phyloP scores from a whole-genome alignment of 2,797 vertebrate genomes.

The Psittacula echo region DNA sequence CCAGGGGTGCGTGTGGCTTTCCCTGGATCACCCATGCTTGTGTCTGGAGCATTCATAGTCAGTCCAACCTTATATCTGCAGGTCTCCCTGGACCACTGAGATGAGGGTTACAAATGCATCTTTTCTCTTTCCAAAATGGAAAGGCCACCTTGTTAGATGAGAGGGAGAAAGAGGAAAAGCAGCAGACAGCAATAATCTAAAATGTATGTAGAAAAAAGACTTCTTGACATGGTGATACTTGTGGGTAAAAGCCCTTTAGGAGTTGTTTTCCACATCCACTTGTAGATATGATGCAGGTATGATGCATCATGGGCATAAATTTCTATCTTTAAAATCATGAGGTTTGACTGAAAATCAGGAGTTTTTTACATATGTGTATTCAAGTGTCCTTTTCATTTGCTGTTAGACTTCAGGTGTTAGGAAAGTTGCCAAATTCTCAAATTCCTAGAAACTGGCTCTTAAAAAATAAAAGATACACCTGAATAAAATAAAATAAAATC shows the following conservation, averaged over 20 bases:
- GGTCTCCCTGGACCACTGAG: background rate
- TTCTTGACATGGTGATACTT: background rate
- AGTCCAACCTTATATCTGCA: background rate
- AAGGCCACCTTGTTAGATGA: background rate
- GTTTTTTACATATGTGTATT: background rate
- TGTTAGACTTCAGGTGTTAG: background rate
- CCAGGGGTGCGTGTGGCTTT: background rate
- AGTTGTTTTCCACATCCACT: background rate
- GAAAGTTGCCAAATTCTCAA: background rate
- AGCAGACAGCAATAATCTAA: background rate
- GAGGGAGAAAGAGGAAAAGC: background rate
- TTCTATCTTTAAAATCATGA: background rate
- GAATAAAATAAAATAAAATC: background rate
- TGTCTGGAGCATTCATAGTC: background rate
- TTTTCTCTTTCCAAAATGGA: background rate
- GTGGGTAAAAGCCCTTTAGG: background rate
- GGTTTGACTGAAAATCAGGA: background rate
- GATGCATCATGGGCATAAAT: background rate
- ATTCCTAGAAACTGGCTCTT: background rate
- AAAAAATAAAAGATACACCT: background rate
- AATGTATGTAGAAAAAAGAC: background rate
- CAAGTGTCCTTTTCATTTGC: background rate
- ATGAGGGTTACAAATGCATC: background rate
- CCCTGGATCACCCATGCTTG: background rate
- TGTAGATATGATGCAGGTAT: background rate